phyloP scores from a whole-genome alignment of 2,888 invertebrate genomes.

The Trichopria drosophilae region DNA sequence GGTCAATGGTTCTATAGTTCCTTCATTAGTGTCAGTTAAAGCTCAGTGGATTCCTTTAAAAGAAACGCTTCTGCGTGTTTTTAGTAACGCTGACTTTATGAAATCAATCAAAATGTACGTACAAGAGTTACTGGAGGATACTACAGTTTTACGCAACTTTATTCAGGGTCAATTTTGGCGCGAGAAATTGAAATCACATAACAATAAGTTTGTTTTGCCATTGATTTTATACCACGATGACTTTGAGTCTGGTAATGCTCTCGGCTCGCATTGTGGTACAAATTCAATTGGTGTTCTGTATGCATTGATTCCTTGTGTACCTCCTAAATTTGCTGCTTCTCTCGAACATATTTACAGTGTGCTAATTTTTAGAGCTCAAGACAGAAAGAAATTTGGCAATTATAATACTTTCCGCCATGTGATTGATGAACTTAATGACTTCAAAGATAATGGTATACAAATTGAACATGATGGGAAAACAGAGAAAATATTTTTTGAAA shows the following conservation, averaged over 20 bases:
- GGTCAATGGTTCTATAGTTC: not conserved
- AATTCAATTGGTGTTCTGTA: constrained; percentile 13
- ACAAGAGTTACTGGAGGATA: too few relatives aligned
- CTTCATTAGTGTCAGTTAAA: not conserved
- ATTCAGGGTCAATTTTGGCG: constrained; percentile 25
- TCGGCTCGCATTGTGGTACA: constrained; percentile 22
- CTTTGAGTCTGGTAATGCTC: constrained; percentile 15
- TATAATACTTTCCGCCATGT: constrained; percentile 9
- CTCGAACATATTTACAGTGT: constrained; percentile 17
- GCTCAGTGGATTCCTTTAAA: too few relatives aligned
- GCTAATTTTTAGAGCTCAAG: constrained; percentile 9
- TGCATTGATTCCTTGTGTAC: constrained; percentile 21
- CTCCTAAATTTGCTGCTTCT: constrained; percentile 20
- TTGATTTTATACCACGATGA: constrained; percentile 17
- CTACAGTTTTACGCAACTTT: too few relatives aligned
- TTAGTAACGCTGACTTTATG: too few relatives aligned
- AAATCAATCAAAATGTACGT: too few relatives aligned
- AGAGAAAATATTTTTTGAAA: constrained; percentile 22
- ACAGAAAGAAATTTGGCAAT: constrained; percentile 28
- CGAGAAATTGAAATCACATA: constrained; percentile 1
- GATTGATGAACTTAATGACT: constrained; percentile 19
- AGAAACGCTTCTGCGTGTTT: too few relatives aligned
- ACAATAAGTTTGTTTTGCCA: constrained; percentile 15
- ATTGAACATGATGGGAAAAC: constrained; percentile 5
- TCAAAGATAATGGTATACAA: constrained; percentile 13